A percentile compares a stretch with the other conserved stretches of the same genome.
Evolutionary conservation across 2,888 invertebrate species (phyloP).

Genomic region (Allophyes oxyacanthae): DNA sequence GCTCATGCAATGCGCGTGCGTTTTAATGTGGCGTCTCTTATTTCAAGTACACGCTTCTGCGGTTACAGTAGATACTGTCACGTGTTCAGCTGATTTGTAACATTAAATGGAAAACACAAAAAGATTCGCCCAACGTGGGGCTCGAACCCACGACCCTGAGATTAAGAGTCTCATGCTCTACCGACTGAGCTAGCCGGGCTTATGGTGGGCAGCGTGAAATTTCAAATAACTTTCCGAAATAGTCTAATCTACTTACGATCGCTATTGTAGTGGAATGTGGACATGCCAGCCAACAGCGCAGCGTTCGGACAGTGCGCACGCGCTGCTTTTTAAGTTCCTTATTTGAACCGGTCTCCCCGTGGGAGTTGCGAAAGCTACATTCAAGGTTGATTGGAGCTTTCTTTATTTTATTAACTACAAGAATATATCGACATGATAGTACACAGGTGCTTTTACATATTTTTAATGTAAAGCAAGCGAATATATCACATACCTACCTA

Average conservation of each 20-base stretch:
- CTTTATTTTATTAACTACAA: slow-evolving; percentile 46
- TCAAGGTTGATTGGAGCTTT: slow-evolving; percentile 59
- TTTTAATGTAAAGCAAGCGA: slow-evolving; percentile 21
- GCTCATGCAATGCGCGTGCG: background rate
- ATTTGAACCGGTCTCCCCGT: slow-evolving; percentile 59
- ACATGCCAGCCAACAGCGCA: slow-evolving; percentile 2
- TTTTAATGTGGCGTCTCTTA: background rate
- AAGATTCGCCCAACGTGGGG: slow-evolving; percentile 87
- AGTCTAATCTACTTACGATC: slow-evolving; percentile 9
- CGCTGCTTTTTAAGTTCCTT: slow-evolving; percentile 48
- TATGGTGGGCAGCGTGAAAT: rapidly evolving
- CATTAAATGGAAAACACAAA: slow-evolving; percentile 56
- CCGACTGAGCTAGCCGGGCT: slow-evolving; percentile 86
- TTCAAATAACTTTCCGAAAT: slow-evolving; percentile 5
- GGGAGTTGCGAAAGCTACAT: slow-evolving; percentile 57
- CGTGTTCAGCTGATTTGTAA: background rate
- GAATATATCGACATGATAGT: slow-evolving; percentile 10
- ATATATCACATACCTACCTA: slow-evolving; percentile 20
- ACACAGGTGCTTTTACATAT: slow-evolving; percentile 5
- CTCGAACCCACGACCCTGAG: slow-evolving; percentile 90
- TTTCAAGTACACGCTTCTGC: slow-evolving; percentile 13
- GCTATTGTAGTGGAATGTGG: slow-evolving; percentile 25
- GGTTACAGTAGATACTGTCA: background rate
- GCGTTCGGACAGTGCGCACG: slow-evolving; percentile 40
- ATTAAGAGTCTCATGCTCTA: slow-evolving; percentile 90